Conservation (phyloP, 2,797 vertebrate species). For the Varecia variegata region DNA sequence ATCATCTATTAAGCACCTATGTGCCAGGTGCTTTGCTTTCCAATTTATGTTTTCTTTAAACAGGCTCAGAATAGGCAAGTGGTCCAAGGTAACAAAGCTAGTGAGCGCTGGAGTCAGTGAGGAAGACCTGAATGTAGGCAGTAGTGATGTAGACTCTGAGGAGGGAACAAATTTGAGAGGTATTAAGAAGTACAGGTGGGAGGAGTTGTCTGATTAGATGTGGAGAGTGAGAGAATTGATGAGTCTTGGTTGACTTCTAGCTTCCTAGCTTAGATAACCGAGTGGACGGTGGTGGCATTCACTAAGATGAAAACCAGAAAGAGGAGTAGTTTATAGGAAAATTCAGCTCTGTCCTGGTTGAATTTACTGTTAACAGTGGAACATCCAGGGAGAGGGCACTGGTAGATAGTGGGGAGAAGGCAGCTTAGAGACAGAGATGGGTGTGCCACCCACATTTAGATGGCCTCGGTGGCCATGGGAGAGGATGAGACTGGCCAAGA, state of each 20-base stretch:
- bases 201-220: not conserved
- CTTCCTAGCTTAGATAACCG: not conserved
- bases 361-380: not conserved
- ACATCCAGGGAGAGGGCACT: not conserved
- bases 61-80: not conserved
- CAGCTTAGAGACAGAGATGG: not conserved
- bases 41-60: not conserved
- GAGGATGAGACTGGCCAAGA: not conserved
- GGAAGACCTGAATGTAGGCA: not conserved
- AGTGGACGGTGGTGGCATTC: not conserved
- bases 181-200: not conserved
- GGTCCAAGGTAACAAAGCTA: not conserved
- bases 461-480: not conserved
- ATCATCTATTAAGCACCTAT: not conserved
- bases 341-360: not conserved
- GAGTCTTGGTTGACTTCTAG: not conserved
- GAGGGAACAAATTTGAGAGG: not conserved
- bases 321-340: not conserved
- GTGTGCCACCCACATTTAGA: not conserved
- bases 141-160: not conserved
- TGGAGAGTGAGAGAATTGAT: not conserved
- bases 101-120: not conserved
- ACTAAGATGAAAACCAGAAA: conserved; percentile 15
- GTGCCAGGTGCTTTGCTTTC: not conserved
- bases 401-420: not conserved